phyloP scores from a whole-genome alignment of 2,113 vertebrate genomes.

The Onychorhynchus coronatus region DNA sequence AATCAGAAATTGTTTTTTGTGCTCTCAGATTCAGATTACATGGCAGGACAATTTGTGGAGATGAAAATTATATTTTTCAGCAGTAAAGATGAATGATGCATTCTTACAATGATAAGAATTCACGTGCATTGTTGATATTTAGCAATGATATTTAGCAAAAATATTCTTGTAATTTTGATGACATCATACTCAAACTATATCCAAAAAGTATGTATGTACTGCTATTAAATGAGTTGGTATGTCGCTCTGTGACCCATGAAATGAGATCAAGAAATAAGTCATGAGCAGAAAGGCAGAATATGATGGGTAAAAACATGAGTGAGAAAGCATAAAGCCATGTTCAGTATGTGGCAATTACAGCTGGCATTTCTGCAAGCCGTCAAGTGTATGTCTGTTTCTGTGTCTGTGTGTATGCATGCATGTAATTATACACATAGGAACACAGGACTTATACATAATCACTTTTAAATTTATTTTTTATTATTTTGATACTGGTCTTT shows the following conservation, averaged over 20 bases:
- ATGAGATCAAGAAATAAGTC: constrained; percentile 18
- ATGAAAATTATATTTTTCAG: not conserved
- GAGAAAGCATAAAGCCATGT: constrained; percentile 31
- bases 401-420: not conserved
- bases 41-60: not conserved
- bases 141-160: not conserved
- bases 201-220: not conserved
- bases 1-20: not conserved
- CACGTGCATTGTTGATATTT: not conserved
- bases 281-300: constrained; percentile 37
- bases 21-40: not conserved
- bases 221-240: not conserved
- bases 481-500: not conserved
- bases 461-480: not conserved
- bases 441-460: not conserved
- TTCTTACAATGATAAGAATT: not conserved
- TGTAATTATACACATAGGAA: not conserved
- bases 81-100: not conserved
- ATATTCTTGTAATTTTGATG: not conserved
- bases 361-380: not conserved
- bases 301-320: not conserved
- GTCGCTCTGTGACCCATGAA: constrained; percentile 11
- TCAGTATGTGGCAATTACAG: constrained; percentile 1
- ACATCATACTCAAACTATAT: not conserved
- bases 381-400: not conserved